Evolutionary conservation across 2,888 invertebrate genomes (phyloP), one percentile per base, ranked within the genome.

Genomic region (Argyresthia albistria): DNA sequence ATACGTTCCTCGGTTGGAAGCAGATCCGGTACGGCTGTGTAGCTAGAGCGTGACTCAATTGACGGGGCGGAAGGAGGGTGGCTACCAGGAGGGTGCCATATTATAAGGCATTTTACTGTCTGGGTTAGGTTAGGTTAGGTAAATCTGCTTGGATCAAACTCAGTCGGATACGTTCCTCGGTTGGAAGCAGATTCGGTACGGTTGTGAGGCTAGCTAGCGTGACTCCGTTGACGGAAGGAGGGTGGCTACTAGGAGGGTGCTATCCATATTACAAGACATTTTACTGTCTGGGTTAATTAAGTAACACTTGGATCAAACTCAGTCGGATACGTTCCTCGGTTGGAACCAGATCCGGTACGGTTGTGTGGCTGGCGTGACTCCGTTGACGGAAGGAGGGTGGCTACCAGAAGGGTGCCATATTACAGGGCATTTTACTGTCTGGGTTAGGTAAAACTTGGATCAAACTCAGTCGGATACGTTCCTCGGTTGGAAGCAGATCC

Each of bases 1-100:
- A 7, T 4, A 43, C 15, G 36, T 7, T 9, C 36, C 82, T 72
- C 4, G 69, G 69, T 62, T 75, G 69, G 62, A 87, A 86, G 4
- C 80, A 56, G 4, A 89, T 65, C 55, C 72, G 72, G 58, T 88
- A 91, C 0, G 90, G 88, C 60, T 86, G 80, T 0, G 91, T 88
- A 0, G 90, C 84, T 4, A 91, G n/a, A n/a, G 74, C 1, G 89
- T 81, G 14, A 91, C 80, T 9, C 91, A 91, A 47, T 90, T 88
- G 46, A 83, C 67, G 0, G 89, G 89, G 37, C 88, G 83, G 0
- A 74, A 64, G 7, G 82, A 73, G 0, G 90, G 90, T 6, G 69
- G 53, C 0, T n/a, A n/a, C n/a, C n/a, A n/a, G n/a, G n/a, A n/a
- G n/a, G n/a, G n/a, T n/a, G n/a, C n/a, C n/a, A n/a, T n/a, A n/a